These are phyloP conservation scores for Drosophila niveifrons DNA, from an alignment of 2,888 invertebrate genomes.

Conservation along the genomic window DNA sequence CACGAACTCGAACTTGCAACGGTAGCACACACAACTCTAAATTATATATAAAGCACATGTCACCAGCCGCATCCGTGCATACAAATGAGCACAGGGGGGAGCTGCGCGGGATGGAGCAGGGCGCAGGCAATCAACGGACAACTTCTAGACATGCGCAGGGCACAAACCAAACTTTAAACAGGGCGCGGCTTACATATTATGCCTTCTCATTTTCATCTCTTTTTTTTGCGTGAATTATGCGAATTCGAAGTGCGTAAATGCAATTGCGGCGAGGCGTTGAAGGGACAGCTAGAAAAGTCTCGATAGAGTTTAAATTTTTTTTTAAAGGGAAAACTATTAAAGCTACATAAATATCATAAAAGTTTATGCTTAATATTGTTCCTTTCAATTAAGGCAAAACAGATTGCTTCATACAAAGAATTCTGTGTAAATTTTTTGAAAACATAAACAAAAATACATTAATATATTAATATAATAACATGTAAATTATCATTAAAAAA, in stretches of 20 bases:
- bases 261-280: constrained; percentile 23
- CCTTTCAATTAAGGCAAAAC: too few species aligned
- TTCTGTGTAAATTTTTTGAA: too few species aligned
- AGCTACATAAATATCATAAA: too few species aligned
- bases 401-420: too few species aligned
- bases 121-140: constrained; percentile 58
- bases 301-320: neutral
- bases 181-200: constrained; percentile 46
- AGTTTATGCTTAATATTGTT: too few species aligned
- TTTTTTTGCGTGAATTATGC: constrained; percentile 62
- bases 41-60: constrained; percentile 85
- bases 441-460: too few species aligned
- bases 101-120: neutral
- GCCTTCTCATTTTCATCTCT: neutral
- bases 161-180: constrained; percentile 59
- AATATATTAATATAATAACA: too few species aligned
- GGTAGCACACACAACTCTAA: constrained; percentile 78
- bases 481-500: too few species aligned
- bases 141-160: constrained; percentile 75
- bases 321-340: too few species aligned
- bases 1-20: constrained; percentile 72
- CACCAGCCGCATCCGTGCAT: constrained; percentile 81
- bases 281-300: neutral
- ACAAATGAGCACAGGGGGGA: constrained; percentile 68
- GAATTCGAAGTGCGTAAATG: constrained; percentile 25